These are phyloP conservation scores for Lanius collurio DNA, from an alignment of 2,113 vertebrate species.

Conservation along the genomic window DNA sequence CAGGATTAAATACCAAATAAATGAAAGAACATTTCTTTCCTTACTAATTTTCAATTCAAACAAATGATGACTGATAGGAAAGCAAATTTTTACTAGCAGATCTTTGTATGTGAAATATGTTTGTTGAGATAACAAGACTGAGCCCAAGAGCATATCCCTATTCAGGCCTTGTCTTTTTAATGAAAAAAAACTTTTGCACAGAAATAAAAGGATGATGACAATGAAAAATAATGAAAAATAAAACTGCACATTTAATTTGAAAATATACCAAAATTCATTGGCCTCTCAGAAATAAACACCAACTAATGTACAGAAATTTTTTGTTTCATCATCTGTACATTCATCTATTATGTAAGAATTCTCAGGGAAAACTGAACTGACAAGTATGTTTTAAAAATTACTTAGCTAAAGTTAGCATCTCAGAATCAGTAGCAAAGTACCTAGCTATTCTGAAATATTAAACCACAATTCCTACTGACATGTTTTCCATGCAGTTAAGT, in stretches of 20 bases:
- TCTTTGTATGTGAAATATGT: neutral
- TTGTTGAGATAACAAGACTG: neutral
- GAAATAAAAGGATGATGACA: neutral
- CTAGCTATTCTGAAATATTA: neutral
- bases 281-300: neutral
- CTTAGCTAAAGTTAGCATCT: neutral
- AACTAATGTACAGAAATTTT: neutral
- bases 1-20: neutral
- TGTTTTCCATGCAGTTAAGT: neutral
- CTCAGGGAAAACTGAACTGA: neutral
- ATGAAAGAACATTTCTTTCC: neutral
- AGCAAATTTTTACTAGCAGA: neutral
- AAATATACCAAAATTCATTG: neutral
- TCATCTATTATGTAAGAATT: neutral
- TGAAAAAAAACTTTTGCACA: neutral
- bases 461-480: neutral
- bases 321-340: neutral
- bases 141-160: neutral
- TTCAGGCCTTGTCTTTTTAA: neutral
- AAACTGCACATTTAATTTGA: neutral
- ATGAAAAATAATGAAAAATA: neutral
- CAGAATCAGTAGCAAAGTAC: neutral
- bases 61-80: neutral
- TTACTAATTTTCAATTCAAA: neutral
- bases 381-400: neutral